Evolutionary conservation across 2,888 invertebrate species (phyloP).

Genomic region (Iphiclides podalirius): DNA sequence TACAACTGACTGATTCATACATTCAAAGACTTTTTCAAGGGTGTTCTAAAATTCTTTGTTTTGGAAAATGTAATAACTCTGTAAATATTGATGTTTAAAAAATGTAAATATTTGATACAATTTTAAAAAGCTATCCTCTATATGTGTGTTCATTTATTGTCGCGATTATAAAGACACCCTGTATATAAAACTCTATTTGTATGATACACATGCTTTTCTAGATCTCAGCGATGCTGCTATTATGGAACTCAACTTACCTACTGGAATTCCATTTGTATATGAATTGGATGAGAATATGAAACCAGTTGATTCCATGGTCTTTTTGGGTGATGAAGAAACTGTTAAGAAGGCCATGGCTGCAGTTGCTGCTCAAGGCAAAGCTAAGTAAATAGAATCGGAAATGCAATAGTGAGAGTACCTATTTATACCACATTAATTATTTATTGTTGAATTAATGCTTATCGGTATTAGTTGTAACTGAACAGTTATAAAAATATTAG

Average conservation of each 20-base stretch:
- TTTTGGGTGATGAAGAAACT: conserved; percentile 89
- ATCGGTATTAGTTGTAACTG: no score
- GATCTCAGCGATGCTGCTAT: conserved; percentile 86
- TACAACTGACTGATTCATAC: no score
- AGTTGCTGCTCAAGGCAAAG: conserved; percentile 89
- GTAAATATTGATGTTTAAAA: no score
- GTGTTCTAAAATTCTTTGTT: no score
- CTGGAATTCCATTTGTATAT: conserved; percentile 90
- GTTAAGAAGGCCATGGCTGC: conserved; percentile 88
- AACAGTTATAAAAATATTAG: background rate
- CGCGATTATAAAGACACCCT: no score
- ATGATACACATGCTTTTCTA: conserved; percentile 51
- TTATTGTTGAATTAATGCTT: conserved; percentile 11
- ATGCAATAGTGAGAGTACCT: background rate
- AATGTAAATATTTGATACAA: no score
- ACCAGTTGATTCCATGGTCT: conserved; percentile 85
- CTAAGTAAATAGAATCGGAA: conserved; percentile 75
- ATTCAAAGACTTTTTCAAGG: no score
- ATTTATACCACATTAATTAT: background rate
- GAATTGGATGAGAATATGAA: conserved; percentile 85
- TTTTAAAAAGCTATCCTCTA: no score
- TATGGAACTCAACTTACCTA: conserved; percentile 88
- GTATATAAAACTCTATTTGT: no score
- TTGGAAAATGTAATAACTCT: no score
- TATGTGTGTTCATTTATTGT: no score